A percentile compares a stretch with the other conserved stretches of the same genome.
These are phyloP conservation scores for Pipistrellus kuhlii DNA, from an alignment of 2,797 vertebrate species.

Conservation along the genomic window DNA sequence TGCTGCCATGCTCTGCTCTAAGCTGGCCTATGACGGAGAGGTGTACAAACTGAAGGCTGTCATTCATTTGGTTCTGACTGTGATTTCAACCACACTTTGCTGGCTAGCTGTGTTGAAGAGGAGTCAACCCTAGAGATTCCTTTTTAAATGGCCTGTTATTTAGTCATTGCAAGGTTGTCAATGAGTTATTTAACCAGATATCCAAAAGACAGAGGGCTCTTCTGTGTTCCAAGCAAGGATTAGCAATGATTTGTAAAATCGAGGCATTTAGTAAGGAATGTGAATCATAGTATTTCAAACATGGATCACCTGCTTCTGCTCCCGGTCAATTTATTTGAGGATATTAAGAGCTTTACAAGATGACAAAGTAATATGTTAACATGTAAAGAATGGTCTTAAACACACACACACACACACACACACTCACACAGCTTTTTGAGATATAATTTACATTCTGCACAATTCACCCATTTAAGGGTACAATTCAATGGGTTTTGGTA, in stretches of 20 bases:
- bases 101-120: background rate
- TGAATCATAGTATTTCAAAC: constrained; percentile 43
- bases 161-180: background rate
- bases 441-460: background rate
- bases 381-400: background rate
- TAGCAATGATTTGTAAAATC: background rate
- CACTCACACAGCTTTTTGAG: background rate
- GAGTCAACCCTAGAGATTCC: background rate
- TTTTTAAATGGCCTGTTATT: background rate
- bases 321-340: background rate
- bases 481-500: background rate
- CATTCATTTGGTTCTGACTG: background rate
- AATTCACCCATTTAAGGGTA: background rate
- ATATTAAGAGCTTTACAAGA: background rate
- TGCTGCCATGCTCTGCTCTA: background rate
- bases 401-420: too few species aligned
- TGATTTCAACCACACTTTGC: background rate
- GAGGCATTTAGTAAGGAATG: background rate
- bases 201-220: background rate
- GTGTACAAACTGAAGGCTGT: background rate
- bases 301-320: background rate
- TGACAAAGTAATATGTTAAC: background rate
- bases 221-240: background rate
- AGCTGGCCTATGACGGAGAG: background rate
- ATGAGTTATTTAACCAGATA: background rate